Conservation (phyloP, 2,888 invertebrate genomes). For the Athrips mouffetella region DNA sequence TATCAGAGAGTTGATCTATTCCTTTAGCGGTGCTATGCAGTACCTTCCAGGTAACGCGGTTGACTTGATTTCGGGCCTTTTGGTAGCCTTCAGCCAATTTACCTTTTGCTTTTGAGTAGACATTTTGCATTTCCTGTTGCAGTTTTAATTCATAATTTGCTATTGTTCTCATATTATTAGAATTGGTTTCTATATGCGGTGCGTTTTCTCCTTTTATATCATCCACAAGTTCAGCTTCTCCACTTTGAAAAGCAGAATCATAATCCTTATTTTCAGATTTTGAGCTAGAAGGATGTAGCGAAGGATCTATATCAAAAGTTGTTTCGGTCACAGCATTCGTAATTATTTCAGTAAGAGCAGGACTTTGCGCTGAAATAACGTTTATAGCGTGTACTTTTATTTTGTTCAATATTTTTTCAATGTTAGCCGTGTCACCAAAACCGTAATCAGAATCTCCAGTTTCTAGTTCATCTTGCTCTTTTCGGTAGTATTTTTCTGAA, state of each 20-base stretch:
- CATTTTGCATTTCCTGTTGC: constrained; percentile 38
- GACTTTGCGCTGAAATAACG: constrained; percentile 36
- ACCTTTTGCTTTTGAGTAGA: constrained; percentile 41
- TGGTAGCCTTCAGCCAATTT: constrained; percentile 29
- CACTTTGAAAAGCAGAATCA: neutral
- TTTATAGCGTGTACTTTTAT: constrained; percentile 46
- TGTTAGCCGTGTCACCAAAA: constrained; percentile 35
- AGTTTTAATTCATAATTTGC: constrained; percentile 36
- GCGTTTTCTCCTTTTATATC: neutral
- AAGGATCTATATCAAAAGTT: constrained; percentile 34
- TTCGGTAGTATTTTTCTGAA: no score
- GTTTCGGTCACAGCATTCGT: constrained; percentile 42
- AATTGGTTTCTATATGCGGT: neutral
- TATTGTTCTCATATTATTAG: constrained; percentile 25
- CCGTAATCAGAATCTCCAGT: constrained; percentile 4
- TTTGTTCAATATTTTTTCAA: constrained; percentile 47
- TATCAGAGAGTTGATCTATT: neutral
- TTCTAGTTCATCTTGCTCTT: no score
- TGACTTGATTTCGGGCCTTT: neutral
- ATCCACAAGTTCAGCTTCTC: neutral
- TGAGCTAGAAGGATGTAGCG: constrained; percentile 23
- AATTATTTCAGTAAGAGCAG: constrained; percentile 36
- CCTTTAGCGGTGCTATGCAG: constrained; percentile 11
- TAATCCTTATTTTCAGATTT: neutral
- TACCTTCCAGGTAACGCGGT: neutral